Evolutionary conservation across 2,888 invertebrate species (phyloP).

Genomic region (Atethmia centrago): DNA sequence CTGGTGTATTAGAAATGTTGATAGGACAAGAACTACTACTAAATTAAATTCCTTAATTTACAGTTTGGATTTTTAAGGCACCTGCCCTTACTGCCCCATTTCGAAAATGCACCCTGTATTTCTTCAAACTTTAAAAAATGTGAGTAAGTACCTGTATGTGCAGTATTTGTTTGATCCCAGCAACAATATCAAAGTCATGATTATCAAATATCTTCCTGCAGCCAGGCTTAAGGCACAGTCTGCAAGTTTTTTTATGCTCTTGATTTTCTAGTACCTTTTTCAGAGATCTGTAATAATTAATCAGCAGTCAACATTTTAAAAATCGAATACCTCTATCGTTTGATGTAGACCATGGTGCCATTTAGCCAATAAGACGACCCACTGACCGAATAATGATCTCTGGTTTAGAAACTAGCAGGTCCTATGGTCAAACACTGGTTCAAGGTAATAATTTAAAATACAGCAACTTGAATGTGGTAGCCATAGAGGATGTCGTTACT

Average conservation of each 20-base stretch:
- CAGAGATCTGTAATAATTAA: constrained; percentile 43
- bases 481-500: not conserved
- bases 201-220: constrained; percentile 60
- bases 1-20: not conserved
- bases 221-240: constrained; percentile 70
- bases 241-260: constrained; percentile 58
- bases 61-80: not conserved
- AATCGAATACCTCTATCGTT: not conserved
- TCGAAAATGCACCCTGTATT: not conserved
- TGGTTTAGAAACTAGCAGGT: not conserved
- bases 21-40: not conserved
- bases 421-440: not conserved
- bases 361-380: no score
- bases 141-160: constrained; percentile 66
- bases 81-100: no score
- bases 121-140: not conserved
- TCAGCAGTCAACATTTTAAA: not conserved
- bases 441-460: not conserved
- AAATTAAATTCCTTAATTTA: not conserved
- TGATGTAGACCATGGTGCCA: not conserved
- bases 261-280: constrained; percentile 47
- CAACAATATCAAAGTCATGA: constrained; percentile 57
- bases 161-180: constrained; percentile 63
- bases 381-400: no score
- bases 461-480: no score